Evolutionary conservation across 2,888 invertebrate species (phyloP).

Genomic region (Chymomyza amoena): DNA sequence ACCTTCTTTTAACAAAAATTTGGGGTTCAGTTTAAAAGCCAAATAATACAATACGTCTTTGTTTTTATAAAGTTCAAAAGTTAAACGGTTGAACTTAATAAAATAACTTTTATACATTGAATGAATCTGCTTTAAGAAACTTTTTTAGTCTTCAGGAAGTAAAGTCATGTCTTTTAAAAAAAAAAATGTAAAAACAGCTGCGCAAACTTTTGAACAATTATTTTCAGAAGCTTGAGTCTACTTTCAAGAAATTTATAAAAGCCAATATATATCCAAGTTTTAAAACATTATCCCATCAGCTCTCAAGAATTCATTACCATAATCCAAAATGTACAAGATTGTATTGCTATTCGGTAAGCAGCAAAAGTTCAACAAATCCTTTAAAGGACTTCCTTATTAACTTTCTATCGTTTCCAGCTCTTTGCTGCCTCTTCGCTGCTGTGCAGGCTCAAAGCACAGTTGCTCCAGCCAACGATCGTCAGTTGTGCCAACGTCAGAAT

Average conservation of each 20-base stretch:
- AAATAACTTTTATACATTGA: no score
- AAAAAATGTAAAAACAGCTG: neutral
- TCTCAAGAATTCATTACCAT: neutral
- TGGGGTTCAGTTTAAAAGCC: no score
- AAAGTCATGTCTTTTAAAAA: neutral
- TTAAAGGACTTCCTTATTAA: neutral
- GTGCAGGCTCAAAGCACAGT: conserved; percentile 18
- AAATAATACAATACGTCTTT: no score
- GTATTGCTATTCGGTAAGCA: conserved; percentile 45
- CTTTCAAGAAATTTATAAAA: conserved; percentile 23
- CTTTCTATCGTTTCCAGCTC: conserved; percentile 14
- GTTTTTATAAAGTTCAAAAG: no score
- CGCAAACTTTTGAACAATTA: neutral
- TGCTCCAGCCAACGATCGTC: conserved; percentile 2
- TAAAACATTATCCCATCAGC: conserved; percentile 12
- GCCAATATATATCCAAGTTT: neutral
- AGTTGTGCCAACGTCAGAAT: conserved; percentile 22
- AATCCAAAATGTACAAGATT: conserved; percentile 42
- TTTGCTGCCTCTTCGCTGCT: conserved; percentile 31
- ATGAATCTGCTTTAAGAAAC: neutral
- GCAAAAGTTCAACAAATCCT: neutral
- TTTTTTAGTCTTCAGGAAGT: neutral
- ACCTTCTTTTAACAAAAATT: no score
- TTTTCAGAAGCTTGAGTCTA: no score
- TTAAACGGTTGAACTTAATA: no score